Conservation (phyloP, 1,140 invertebrate genomes). For the Scaptomyza graminum region DNA sequence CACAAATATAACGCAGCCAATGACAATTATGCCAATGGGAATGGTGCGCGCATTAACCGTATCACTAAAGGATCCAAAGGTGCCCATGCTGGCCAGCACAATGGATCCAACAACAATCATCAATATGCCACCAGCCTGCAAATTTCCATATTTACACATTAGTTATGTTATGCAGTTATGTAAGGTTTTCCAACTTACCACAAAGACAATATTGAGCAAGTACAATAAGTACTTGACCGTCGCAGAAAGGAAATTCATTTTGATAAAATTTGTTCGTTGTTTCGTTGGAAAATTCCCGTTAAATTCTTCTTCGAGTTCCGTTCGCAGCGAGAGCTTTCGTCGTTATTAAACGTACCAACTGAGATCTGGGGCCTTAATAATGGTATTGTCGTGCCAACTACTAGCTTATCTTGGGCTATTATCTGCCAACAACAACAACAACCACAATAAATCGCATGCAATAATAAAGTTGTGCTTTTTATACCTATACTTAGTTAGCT, state of each 20-base stretch:
- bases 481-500: slow-evolving; percentile 22
- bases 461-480: slow-evolving; percentile 8
- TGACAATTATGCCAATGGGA: slow-evolving; percentile 87
- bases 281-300: slow-evolving; percentile 18
- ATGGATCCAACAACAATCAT: slow-evolving; percentile 87
- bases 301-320: slow-evolving; percentile 22
- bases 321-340: slow-evolving; percentile 45
- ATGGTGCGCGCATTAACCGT: slow-evolving; percentile 84
- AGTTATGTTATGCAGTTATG: not conserved
- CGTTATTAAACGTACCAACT: slow-evolving; percentile 37
- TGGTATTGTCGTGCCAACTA: slow-evolving; percentile 28
- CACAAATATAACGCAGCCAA: slow-evolving; percentile 89
- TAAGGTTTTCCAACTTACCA: slow-evolving; percentile 48
- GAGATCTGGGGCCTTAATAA: slow-evolving; percentile 53
- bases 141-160: slow-evolving; percentile 30
- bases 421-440: slow-evolving; percentile 43
- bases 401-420: slow-evolving; percentile 55
- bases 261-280: slow-evolving; percentile 40
- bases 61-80: slow-evolving; percentile 84
- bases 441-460: not conserved
- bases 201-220: slow-evolving; percentile 76
- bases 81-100: slow-evolving; percentile 84
- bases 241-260: slow-evolving; percentile 75
- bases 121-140: slow-evolving; percentile 87
- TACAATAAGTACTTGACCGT: slow-evolving; percentile 79